Evolutionary conservation across 2,113 vertebrate genomes (phyloP).

Genomic region (Neopipo cinnamomea): DNA sequence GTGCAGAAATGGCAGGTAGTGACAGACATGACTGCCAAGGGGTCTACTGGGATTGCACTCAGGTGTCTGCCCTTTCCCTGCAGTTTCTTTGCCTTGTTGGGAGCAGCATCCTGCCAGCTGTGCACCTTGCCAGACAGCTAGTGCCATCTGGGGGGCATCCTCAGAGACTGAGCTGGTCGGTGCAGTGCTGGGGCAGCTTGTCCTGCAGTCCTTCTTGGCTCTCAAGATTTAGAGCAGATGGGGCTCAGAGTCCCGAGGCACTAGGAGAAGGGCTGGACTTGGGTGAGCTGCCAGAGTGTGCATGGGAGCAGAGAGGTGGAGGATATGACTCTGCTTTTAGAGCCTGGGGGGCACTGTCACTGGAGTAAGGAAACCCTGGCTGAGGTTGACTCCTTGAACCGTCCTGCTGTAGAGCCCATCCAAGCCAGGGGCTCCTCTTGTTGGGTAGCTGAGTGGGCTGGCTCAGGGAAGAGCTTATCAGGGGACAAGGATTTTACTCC

Average conservation of each 20-base stretch:
- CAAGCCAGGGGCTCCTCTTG: background rate
- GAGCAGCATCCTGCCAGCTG: background rate
- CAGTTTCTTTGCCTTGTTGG: background rate
- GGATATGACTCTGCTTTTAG: background rate
- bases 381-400: background rate
- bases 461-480: background rate
- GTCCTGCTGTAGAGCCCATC: background rate
- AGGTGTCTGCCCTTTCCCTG: fast-evolving
- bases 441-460: background rate
- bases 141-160: background rate
- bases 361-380: background rate
- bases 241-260: background rate
- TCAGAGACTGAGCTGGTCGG: background rate
- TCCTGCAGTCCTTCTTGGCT: background rate
- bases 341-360: background rate
- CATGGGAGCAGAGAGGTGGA: background rate
- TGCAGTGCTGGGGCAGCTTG: background rate
- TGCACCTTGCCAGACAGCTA: background rate
- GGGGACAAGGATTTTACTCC: background rate
- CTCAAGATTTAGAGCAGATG: conserved; percentile 14
- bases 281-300: background rate
- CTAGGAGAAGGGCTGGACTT: background rate
- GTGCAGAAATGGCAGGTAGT: background rate
- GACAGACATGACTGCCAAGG: background rate
- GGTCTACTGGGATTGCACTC: background rate